Conservation (phyloP, 2,113 vertebrate species). For the Leucoraja erinaceus region DNA sequence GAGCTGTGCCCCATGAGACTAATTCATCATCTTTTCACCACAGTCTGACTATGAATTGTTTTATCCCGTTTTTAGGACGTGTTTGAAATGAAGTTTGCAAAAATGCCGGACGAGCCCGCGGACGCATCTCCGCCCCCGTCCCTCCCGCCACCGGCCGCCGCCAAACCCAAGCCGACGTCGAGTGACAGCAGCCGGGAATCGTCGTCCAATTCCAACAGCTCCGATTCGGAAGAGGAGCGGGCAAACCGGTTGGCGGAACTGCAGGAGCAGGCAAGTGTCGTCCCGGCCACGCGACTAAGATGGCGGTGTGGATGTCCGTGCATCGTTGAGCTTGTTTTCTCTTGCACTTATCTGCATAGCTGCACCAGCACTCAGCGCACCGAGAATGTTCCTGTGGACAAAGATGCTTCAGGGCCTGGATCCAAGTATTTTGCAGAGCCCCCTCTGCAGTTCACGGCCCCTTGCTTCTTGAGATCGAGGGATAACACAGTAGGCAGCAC, state of each 20-base stretch:
- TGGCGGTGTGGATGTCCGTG: conserved; percentile 53
- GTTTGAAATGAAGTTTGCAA: conserved; percentile 91
- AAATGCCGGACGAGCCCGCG: conserved; percentile 79
- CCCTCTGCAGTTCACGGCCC: too few species aligned
- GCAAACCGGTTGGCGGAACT: conserved; percentile 71
- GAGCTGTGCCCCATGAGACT: not conserved
- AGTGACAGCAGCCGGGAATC: conserved; percentile 73
- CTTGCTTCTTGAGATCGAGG: too few species aligned
- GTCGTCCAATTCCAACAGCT: conserved; percentile 61
- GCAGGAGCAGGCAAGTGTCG: conserved; percentile 80
- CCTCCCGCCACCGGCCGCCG: conserved; percentile 51
- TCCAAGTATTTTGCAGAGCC: too few species aligned
- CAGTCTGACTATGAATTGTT: not conserved
- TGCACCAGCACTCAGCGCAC: not conserved
- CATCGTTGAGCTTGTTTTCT: not conserved
- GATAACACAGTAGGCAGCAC: too few species aligned
- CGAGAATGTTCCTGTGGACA: not conserved
- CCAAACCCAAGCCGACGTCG: conserved; percentile 75
- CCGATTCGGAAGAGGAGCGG: conserved; percentile 72
- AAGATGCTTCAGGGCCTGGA: not conserved
- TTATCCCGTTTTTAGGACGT: conserved; percentile 63
- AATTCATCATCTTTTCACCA: too few species aligned
- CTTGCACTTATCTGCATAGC: not conserved
- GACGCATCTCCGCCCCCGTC: conserved; percentile 53
- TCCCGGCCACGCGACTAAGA: not conserved